These are phyloP conservation scores for Rhabditoides inermis DNA, from an alignment of 2,888 invertebrate species.

Conservation along the genomic window DNA sequence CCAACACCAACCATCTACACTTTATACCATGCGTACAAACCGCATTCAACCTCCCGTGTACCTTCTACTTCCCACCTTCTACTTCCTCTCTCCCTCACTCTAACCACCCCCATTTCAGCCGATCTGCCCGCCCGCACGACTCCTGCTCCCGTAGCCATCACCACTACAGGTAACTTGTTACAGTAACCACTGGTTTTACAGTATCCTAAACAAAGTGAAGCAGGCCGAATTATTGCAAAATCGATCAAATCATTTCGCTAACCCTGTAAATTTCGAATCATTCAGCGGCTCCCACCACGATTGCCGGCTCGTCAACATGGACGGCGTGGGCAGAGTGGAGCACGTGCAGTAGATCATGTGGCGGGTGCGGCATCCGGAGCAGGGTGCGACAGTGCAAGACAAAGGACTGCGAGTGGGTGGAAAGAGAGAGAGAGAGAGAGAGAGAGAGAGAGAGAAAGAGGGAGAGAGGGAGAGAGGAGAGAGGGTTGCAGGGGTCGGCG, in stretches of 20 bases:
- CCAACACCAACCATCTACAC: background rate
- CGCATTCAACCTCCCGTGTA: too few species aligned
- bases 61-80: too few species aligned
- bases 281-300: constrained; percentile 21
- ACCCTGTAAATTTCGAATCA: too few species aligned
- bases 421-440: background rate
- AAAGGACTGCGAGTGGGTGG: constrained; percentile 41
- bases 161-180: too few species aligned
- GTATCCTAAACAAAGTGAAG: too few species aligned
- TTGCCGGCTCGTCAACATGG: constrained; percentile 35
- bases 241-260: too few species aligned
- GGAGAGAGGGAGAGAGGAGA: constrained; percentile 36
- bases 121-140: constrained; percentile 24
- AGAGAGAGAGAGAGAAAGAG: constrained; percentile 5
- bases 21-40: too few species aligned
- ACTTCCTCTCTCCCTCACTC: too few species aligned
- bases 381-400: constrained; percentile 34
- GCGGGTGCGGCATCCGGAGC: constrained; percentile 45
- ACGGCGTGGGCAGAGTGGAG: constrained; percentile 47
- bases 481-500: constrained; percentile 34
- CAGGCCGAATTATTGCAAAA: too few species aligned
- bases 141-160: constrained; percentile 20
- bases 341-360: constrained; percentile 42
- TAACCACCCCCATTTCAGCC: too few species aligned
- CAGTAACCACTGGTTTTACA: too few species aligned